Evolutionary conservation across 2,888 invertebrate genomes (phyloP).

Genomic region (Pteria penguin): DNA sequence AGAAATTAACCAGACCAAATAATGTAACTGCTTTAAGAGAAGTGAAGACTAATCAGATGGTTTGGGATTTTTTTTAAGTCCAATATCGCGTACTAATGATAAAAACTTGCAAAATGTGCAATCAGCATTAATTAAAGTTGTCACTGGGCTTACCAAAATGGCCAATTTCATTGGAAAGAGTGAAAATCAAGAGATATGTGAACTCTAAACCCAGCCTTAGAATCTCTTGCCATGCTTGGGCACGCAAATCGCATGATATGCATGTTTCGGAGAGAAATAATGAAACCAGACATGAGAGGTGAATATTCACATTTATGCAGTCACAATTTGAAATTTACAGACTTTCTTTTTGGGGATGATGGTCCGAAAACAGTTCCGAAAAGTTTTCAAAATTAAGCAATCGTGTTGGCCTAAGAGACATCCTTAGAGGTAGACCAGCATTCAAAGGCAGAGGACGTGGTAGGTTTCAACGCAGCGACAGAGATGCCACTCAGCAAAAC

Average conservation of each 20-base stretch:
- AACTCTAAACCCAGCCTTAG: background rate
- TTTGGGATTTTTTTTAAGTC: slow-evolving; percentile 9
- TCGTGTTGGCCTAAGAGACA: background rate
- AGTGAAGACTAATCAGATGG: slow-evolving; percentile 16
- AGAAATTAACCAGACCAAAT: slow-evolving; percentile 3
- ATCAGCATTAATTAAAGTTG: background rate
- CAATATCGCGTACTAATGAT: slow-evolving; percentile 4
- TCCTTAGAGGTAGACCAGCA: no score
- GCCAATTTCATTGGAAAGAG: no score
- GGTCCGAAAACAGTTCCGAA: background rate
- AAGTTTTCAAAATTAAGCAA: slow-evolving; percentile 7
- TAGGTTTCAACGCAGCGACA: background rate
- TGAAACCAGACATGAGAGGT: slow-evolving; percentile 12
- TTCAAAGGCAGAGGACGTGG: slow-evolving; percentile 7
- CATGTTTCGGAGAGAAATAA: background rate
- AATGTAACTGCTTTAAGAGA: slow-evolving; percentile 4
- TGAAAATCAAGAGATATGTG: no score
- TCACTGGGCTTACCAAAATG: background rate
- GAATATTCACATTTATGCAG: slow-evolving; percentile 7
- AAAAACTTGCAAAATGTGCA: background rate
- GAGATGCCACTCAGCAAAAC: no score
- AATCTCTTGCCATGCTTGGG: background rate
- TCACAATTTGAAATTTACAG: background rate
- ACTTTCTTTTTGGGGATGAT: slow-evolving; percentile 6
- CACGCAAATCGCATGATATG: background rate